Evolutionary conservation across 2,888 invertebrate genomes (phyloP).

Genomic region (Cerceris ruficornis): DNA sequence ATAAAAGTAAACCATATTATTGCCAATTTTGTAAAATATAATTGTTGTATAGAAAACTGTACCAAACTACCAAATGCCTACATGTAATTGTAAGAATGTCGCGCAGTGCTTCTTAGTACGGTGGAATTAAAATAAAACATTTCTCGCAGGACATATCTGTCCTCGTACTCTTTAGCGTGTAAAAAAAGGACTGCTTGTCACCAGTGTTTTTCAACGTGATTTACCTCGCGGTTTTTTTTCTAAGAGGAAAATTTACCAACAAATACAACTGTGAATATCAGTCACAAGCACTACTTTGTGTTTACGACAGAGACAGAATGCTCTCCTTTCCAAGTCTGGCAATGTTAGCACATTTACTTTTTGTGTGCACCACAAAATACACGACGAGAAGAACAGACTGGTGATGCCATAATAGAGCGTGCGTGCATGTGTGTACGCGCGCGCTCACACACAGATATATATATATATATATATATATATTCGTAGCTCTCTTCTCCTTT

Average conservation of each 20-base stretch:
- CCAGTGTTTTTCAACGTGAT: constrained; percentile 9
- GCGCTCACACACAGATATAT: too few species aligned
- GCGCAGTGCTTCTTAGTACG: too few species aligned
- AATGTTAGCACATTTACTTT: neutral
- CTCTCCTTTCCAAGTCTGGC: neutral
- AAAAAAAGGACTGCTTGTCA: neutral
- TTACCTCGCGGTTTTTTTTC: constrained; percentile 1
- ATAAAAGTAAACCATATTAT: too few species aligned
- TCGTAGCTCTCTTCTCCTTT: constrained; percentile 3
- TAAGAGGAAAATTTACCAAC: neutral
- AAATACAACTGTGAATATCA: constrained; percentile 13
- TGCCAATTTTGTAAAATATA: too few species aligned
- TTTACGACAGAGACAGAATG: constrained; percentile 11
- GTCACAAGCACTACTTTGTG: constrained; percentile 14
- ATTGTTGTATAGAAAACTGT: too few species aligned
- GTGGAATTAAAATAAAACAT: constrained; percentile 2
- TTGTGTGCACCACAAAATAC: neutral
- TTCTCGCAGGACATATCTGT: constrained; percentile 20
- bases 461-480: too few species aligned
- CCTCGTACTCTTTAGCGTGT: neutral
- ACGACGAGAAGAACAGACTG: neutral
- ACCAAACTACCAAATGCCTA: too few species aligned
- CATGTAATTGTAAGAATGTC: too few species aligned
- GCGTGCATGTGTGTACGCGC: too few species aligned
- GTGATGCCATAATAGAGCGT: constrained; percentile 17